Percentiles rank a stretch among this genome's conserved stretches.
phyloP scores from a whole-genome alignment of 2,888 invertebrate genomes.

The Drosophila cyrtoloma region DNA sequence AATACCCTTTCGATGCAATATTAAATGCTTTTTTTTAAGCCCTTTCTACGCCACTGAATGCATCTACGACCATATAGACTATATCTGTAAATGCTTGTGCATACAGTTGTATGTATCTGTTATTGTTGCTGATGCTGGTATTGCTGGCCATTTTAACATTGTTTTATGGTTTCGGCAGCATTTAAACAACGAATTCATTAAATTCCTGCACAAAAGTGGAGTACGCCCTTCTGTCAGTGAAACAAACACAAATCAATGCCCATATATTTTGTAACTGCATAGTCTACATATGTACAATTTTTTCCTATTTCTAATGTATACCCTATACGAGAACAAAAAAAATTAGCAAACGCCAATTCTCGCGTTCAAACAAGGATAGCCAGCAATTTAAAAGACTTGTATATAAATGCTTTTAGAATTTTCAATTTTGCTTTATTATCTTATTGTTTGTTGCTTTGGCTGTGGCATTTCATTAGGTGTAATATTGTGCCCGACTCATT shows the following conservation, averaged over 20 bases:
- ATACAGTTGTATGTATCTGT: slow-evolving; percentile 24
- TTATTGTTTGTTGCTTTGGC: slow-evolving; percentile 27
- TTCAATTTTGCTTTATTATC: slow-evolving; percentile 40
- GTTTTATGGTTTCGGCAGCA: slow-evolving; percentile 68
- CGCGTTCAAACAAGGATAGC: slow-evolving; percentile 1
- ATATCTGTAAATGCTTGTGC: slow-evolving; percentile 1
- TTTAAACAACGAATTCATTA: slow-evolving; percentile 65
- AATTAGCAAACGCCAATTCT: neutral
- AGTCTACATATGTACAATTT: neutral
- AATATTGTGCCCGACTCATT: slow-evolving; percentile 59
- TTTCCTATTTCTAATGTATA: neutral
- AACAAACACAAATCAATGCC: slow-evolving; percentile 27
- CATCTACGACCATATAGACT: neutral
- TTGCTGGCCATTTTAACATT: slow-evolving; percentile 55
- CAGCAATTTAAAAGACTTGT: slow-evolving; percentile 12
- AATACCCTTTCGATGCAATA: slow-evolving; percentile 25
- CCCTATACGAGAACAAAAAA: neutral
- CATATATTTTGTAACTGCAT: slow-evolving; percentile 1
- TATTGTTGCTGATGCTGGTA: slow-evolving; percentile 30
- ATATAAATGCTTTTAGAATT: slow-evolving; percentile 26
- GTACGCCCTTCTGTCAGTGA: slow-evolving; percentile 37
- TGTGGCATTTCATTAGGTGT: slow-evolving; percentile 55
- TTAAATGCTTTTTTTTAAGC: slow-evolving; percentile 17
- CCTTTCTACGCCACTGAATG: slow-evolving; percentile 28
- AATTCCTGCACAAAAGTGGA: slow-evolving; percentile 46